phyloP scores from a whole-genome alignment of 1,140 invertebrate genomes.

The Eulimnadia texana region DNA sequence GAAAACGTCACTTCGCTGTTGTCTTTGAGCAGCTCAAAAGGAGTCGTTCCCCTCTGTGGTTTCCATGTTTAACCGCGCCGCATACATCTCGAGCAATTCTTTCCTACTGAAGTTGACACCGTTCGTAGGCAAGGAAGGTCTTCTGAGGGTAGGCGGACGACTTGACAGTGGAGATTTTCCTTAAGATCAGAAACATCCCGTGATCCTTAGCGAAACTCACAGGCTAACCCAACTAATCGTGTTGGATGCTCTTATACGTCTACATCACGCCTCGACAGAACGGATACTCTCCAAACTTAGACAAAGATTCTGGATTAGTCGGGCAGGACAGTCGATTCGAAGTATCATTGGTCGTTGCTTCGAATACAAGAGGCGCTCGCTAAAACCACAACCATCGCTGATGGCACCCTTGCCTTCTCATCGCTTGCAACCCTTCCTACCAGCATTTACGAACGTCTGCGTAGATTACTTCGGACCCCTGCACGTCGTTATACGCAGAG shows the following conservation, averaged over 20 bases:
- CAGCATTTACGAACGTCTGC: constrained; percentile 17
- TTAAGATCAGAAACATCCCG: too few species aligned
- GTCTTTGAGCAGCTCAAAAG: too few species aligned
- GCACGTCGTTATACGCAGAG: constrained; percentile 19
- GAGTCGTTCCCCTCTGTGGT: too few species aligned
- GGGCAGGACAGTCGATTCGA: not conserved
- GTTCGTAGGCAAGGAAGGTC: too few species aligned
- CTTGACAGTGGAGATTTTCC: not conserved
- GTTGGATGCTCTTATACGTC: not conserved
- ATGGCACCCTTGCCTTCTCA: constrained; percentile 18
- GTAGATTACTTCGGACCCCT: constrained; percentile 24
- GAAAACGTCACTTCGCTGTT: too few species aligned
- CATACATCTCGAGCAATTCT: too few species aligned
- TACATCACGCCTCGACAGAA: not conserved
- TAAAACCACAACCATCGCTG: not conserved
- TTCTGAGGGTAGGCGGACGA: too few species aligned
- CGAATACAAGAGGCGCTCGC: not conserved
- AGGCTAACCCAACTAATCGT: not conserved
- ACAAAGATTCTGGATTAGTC: too few species aligned
- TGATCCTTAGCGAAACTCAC: too few species aligned
- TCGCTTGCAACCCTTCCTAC: constrained; percentile 6
- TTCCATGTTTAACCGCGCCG: too few species aligned
- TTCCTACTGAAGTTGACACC: too few species aligned
- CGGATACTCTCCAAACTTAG: not conserved
- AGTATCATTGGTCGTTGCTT: constrained; percentile 4